A percentile compares a stretch with the other conserved stretches of the same genome.
These are phyloP conservation scores for Zootoca vivipara DNA, from an alignment of 2,113 vertebrate species.

Conservation along the genomic window DNA sequence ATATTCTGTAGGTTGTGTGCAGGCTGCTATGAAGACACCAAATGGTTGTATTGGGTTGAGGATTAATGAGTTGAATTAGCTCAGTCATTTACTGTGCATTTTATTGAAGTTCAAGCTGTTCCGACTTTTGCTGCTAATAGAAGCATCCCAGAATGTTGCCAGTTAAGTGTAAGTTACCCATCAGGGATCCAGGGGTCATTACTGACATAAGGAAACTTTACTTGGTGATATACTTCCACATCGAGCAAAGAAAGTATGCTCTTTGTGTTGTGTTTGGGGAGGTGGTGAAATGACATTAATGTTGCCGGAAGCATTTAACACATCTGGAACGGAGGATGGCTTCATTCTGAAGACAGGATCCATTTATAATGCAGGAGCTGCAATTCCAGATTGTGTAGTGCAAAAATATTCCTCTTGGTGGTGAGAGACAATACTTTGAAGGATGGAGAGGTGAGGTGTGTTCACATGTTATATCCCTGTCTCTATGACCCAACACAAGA, in stretches of 20 bases:
- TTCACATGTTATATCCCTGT: too few species aligned
- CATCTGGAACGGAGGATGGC: not conserved
- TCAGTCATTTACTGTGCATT: conserved; percentile 73
- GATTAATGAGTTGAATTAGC: conserved; percentile 81
- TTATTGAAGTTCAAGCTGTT: conserved; percentile 81
- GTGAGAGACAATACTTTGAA: not conserved
- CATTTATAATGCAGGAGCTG: not conserved
- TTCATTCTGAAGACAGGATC: not conserved
- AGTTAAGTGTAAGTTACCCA: conserved; percentile 76
- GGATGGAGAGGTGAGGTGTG: not conserved
- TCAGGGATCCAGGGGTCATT: conserved; percentile 72
- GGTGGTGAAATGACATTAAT: not conserved
- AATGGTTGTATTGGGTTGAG: conserved; percentile 69
- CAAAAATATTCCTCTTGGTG: not conserved
- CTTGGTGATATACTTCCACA: conserved; percentile 52
- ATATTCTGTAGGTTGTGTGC: conserved; percentile 52
- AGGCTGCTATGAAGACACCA: conserved; percentile 64
- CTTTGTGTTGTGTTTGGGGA: not conserved
- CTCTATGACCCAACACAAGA: too few species aligned
- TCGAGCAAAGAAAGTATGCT: conserved; percentile 20
- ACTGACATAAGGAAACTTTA: conserved; percentile 63
- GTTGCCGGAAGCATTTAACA: not conserved
- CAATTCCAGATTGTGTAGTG: not conserved
- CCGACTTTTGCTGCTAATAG: conserved; percentile 66
- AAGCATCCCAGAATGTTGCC: conserved; percentile 73